Conservation (phyloP, 2,888 invertebrate genomes). For the Pterostichus madidus region DNA sequence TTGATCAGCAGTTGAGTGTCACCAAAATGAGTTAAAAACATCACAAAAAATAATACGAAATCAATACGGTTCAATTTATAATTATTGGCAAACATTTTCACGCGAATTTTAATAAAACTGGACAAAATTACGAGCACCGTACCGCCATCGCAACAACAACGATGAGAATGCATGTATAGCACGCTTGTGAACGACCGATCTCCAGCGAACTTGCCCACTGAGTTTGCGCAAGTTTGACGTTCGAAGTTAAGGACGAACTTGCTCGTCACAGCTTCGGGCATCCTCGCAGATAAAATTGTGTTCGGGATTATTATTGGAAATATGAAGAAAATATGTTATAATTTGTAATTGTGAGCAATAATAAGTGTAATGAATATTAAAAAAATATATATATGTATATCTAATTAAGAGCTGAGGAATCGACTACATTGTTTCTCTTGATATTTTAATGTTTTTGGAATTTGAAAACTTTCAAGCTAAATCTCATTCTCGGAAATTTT, state of each 20-base stretch:
- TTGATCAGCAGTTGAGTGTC: conserved; percentile 74
- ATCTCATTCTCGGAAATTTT: too few relatives aligned
- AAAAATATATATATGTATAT: too few relatives aligned
- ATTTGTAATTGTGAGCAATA: too few relatives aligned
- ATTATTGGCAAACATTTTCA: conserved; percentile 54
- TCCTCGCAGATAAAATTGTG: too few relatives aligned
- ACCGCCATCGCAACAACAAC: conserved; percentile 58
- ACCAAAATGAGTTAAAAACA: conserved; percentile 71
- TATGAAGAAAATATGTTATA: too few relatives aligned
- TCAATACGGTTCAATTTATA: conserved; percentile 23
- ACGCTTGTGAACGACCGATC: conserved; percentile 59
- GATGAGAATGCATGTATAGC: conserved; percentile 47
- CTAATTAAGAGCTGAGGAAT: too few relatives aligned
- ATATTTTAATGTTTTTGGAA: too few relatives aligned
- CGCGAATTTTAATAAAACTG: conserved; percentile 52
- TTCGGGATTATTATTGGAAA: too few relatives aligned
- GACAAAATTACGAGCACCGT: conserved; percentile 32
- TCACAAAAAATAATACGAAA: conserved; percentile 68
- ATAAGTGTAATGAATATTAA: too few relatives aligned
- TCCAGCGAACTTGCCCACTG: not conserved
- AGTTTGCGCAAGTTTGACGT: conserved; percentile 62
- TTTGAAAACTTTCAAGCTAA: too few relatives aligned
- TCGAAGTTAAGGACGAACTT: conserved; percentile 44
- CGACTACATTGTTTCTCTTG: too few relatives aligned
- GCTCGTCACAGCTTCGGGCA: conserved; percentile 40